These are phyloP conservation scores for Parnassius apollo DNA, from an alignment of 2,888 invertebrate species.

Conservation along the genomic window DNA sequence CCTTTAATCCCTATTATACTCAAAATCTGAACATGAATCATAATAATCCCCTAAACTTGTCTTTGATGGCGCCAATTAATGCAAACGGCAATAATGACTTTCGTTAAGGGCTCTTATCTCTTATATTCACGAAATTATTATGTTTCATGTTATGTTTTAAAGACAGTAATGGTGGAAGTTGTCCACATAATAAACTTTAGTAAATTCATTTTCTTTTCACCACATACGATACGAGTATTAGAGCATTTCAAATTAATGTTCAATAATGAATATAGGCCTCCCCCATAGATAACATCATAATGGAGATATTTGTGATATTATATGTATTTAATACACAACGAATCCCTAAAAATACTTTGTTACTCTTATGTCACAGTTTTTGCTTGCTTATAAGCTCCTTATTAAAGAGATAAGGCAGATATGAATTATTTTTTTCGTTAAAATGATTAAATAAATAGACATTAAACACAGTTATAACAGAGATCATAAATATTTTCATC, in stretches of 20 bases:
- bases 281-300: no score
- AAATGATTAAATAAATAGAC: no score
- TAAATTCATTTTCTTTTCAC: not conserved
- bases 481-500: no score
- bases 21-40: constrained; percentile 2
- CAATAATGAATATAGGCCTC: no score
- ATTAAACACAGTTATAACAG: no score
- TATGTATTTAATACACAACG: not conserved
- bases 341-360: not conserved
- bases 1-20: not conserved
- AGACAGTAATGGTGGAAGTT: not conserved
- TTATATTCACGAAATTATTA: constrained; percentile 15
- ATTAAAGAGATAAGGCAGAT: no score
- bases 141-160: constrained; percentile 3
- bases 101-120: constrained; percentile 11
- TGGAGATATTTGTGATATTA: no score
- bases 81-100: constrained; percentile 21
- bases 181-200: not conserved
- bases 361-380: no score
- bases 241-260: no score
- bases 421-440: no score
- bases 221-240: no score
- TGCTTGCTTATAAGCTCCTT: no score
- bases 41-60: constrained; percentile 23
- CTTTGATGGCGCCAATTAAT: constrained; percentile 21